These are phyloP conservation scores for Formicarius rufipectus DNA, from an alignment of 2,113 vertebrate genomes.

Conservation along the genomic window DNA sequence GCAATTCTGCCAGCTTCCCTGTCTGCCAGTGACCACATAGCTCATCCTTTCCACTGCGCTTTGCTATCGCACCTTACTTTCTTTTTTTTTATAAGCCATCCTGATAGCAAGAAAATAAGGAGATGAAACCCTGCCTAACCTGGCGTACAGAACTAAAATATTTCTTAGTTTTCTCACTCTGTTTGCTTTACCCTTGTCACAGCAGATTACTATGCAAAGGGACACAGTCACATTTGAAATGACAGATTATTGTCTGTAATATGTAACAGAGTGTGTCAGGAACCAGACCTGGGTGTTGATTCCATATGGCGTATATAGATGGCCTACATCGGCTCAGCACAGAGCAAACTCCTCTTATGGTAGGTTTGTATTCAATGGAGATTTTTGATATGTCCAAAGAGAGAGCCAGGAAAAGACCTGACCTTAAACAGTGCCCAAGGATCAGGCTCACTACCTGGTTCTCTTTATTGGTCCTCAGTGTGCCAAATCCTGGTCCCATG, in stretches of 20 bases:
- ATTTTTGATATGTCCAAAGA: neutral
- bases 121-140: neutral
- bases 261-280: neutral
- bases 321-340: neutral
- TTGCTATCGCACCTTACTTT: neutral
- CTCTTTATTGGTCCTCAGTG: neutral
- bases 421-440: neutral
- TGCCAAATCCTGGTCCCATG: neutral
- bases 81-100: neutral
- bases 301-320: neutral
- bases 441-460: neutral
- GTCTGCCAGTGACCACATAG: neutral
- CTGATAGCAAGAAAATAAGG: neutral
- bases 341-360: neutral
- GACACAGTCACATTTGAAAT: neutral
- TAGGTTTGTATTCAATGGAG: neutral
- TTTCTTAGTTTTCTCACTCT: neutral
- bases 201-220: neutral
- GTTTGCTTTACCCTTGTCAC: conserved; percentile 18
- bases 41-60: neutral
- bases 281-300: conserved; percentile 1
- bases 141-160: neutral
- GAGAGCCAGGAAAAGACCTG: neutral
- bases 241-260: conserved; percentile 31
- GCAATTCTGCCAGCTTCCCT: neutral